phyloP scores from a whole-genome alignment of 2,113 vertebrate species.

The Urocitellus parryii region DNA sequence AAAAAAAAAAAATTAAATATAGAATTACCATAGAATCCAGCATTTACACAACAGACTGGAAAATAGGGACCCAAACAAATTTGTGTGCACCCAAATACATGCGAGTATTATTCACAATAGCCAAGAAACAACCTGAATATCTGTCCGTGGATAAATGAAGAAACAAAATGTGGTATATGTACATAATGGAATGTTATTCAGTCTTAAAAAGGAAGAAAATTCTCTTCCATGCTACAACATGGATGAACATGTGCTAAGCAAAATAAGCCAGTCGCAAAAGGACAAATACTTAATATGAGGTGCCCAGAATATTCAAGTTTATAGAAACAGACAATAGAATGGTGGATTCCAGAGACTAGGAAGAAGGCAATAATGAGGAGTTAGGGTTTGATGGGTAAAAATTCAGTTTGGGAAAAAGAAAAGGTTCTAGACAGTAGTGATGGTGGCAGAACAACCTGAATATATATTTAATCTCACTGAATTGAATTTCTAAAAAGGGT shows the following conservation, averaged over 20 bases:
- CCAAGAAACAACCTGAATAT: background rate
- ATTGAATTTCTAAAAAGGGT: background rate
- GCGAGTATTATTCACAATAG: background rate
- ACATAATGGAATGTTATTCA: background rate
- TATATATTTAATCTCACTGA: background rate
- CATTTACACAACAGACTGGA: background rate
- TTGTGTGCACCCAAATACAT: no score
- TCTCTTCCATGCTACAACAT: background rate
- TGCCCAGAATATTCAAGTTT: background rate
- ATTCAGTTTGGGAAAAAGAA: background rate
- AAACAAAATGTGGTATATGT: background rate
- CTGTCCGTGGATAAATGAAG: background rate
- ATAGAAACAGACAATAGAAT: background rate
- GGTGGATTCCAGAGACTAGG: background rate
- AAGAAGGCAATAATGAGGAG: background rate
- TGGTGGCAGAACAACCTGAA: background rate
- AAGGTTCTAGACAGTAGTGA: background rate
- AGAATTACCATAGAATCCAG: background rate
- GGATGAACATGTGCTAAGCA: background rate
- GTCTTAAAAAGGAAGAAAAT: background rate
- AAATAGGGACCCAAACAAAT: background rate
- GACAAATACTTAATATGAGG: background rate
- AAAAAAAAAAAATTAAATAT: background rate
- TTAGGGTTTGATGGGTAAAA: background rate
- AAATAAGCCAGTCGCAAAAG: background rate